phyloP scores from a whole-genome alignment of 1,140 invertebrate genomes.

The Thaumatotibia leucotreta region DNA sequence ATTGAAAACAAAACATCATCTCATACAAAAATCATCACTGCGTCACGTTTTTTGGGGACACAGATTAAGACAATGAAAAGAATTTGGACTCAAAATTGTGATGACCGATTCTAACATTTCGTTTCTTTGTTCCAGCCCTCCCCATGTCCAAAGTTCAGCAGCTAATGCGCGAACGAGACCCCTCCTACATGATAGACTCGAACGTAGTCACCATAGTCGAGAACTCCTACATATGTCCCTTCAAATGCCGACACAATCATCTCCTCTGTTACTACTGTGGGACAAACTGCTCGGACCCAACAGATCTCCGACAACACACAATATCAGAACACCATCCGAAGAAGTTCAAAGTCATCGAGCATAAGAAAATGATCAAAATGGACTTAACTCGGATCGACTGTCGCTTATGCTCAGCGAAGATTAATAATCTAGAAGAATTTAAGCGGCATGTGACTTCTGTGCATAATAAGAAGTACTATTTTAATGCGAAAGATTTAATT shows the following conservation, averaged over 20 bases:
- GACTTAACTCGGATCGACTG: slow-evolving; percentile 60
- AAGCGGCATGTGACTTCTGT: slow-evolving; percentile 42
- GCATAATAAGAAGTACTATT: slow-evolving; percentile 57
- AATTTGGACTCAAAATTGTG: no score
- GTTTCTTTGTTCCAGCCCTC: slow-evolving; percentile 35
- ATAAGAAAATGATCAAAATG: slow-evolving; percentile 61
- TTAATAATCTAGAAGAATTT: slow-evolving; percentile 47
- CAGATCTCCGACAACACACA: slow-evolving; percentile 41
- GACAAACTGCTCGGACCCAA: slow-evolving; percentile 39
- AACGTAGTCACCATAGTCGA: slow-evolving; percentile 60
- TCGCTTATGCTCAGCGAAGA: slow-evolving; percentile 39
- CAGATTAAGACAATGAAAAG: no score
- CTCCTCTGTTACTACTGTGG: slow-evolving; percentile 63
- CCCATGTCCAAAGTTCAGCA: slow-evolving; percentile 58
- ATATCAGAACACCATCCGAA: slow-evolving; percentile 42
- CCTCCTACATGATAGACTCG: slow-evolving; percentile 51
- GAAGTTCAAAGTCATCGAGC: slow-evolving; percentile 55
- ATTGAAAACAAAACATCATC: no score
- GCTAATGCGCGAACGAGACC: slow-evolving; percentile 52
- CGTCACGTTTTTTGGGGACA: no score
- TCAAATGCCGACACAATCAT: slow-evolving; percentile 63
- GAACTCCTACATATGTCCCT: slow-evolving; percentile 57
- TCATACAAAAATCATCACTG: no score
- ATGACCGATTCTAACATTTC: no score
- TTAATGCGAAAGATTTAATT: slow-evolving; percentile 43